These are phyloP conservation scores for Ceratoteleas bidentatus DNA, from an alignment of 1,140 invertebrate species.

Conservation along the genomic window DNA sequence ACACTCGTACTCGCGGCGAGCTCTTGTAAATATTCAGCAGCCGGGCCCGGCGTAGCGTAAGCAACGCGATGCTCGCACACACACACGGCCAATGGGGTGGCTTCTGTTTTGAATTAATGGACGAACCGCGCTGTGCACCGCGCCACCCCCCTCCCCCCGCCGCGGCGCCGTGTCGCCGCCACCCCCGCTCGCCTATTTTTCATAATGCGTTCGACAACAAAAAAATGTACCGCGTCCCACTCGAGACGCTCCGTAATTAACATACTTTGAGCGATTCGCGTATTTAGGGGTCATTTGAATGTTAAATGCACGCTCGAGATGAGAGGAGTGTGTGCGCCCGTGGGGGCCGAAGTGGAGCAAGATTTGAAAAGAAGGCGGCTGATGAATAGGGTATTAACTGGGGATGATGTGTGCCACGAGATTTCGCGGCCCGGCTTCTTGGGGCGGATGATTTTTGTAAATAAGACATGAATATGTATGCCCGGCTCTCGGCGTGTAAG, in stretches of 20 bases:
- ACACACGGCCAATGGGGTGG: slow-evolving; percentile 26
- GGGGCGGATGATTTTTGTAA: not conserved
- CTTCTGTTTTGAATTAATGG: slow-evolving; percentile 61
- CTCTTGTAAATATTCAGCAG: slow-evolving; percentile 70
- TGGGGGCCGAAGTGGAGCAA: slow-evolving; percentile 20
- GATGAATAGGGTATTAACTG: slow-evolving; percentile 29
- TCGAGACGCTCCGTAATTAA: slow-evolving; percentile 59
- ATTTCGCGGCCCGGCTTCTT: slow-evolving; percentile 3
- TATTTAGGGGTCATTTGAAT: slow-evolving; percentile 63
- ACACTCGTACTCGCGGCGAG: slow-evolving; percentile 62
- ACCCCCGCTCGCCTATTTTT: slow-evolving; percentile 46
- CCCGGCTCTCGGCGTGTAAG: not conserved
- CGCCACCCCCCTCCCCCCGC: not conserved
- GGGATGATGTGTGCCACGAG: slow-evolving; percentile 17
- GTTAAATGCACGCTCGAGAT: slow-evolving; percentile 57
- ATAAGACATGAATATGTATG: not conserved
- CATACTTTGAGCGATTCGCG: slow-evolving; percentile 59
- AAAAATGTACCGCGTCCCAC: slow-evolving; percentile 51
- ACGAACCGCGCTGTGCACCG: slow-evolving; percentile 24
- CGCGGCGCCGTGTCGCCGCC: not conserved
- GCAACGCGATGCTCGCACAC: slow-evolving; percentile 45
- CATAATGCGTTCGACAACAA: slow-evolving; percentile 59
- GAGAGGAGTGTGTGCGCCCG: slow-evolving; percentile 17
- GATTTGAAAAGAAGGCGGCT: slow-evolving; percentile 31
- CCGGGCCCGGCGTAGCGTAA: slow-evolving; percentile 51